Evolutionary conservation across 1,140 invertebrate genomes (phyloP).

Genomic region (Lethrus apterus): DNA sequence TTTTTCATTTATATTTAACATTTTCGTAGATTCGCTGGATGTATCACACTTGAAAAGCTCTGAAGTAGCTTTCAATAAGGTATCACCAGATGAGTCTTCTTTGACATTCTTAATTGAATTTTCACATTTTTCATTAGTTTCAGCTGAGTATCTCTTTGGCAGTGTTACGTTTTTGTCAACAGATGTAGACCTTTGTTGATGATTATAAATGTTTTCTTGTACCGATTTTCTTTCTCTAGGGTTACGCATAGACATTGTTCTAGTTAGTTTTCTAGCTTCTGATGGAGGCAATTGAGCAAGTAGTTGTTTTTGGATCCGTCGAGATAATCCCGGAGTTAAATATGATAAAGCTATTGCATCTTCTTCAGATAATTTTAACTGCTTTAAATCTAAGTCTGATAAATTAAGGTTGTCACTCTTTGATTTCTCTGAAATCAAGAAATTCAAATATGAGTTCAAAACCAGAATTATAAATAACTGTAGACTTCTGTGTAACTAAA

Average conservation of each 20-base stretch:
- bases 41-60: no score
- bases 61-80: no score
- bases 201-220: not conserved
- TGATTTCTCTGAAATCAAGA: slow-evolving; percentile 31
- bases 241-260: slow-evolving; percentile 51
- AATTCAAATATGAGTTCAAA: slow-evolving; percentile 1
- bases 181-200: slow-evolving; percentile 15
- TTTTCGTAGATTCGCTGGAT: no score
- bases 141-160: slow-evolving; percentile 26
- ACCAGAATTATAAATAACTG: not conserved
- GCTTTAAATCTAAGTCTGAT: slow-evolving; percentile 55
- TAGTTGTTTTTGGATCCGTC: slow-evolving; percentile 55
- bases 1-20: no score
- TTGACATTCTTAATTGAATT: no score
- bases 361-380: slow-evolving; percentile 55
- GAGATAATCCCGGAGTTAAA: slow-evolving; percentile 55
- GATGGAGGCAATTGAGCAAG: slow-evolving; percentile 54
- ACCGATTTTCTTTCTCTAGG: slow-evolving; percentile 12
- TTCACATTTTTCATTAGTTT: slow-evolving; percentile 18
- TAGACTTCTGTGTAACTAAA: not conserved
- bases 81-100: no score
- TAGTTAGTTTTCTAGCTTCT: slow-evolving; percentile 51
- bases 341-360: slow-evolving; percentile 57
- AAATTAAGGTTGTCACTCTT: slow-evolving; percentile 48
- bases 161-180: slow-evolving; percentile 23